A percentile compares a stretch with the other conserved stretches of the same genome.
Evolutionary conservation across 2,888 invertebrate species (phyloP).

Genomic region (Eremobia ochroleuca): DNA sequence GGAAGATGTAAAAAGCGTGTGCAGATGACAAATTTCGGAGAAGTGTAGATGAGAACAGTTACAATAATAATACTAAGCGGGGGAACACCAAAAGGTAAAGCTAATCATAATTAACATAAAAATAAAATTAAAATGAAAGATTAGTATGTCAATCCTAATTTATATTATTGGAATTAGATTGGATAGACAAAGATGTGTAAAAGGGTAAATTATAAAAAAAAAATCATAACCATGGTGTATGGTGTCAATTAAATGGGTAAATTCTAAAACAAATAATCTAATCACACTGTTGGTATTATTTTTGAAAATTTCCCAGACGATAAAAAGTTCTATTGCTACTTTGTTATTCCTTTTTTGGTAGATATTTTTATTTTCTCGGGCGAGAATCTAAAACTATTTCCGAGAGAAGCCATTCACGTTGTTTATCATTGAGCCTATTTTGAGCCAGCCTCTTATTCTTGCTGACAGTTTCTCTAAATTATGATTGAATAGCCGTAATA

Average conservation of each 20-base stretch:
- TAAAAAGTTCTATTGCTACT: not conserved
- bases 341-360: not conserved
- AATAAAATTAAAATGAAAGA: no score
- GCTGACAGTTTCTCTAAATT: conserved; percentile 40
- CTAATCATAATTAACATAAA: no score
- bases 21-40: not conserved
- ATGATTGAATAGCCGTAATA: conserved; percentile 48
- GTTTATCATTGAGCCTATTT: conserved; percentile 45
- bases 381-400: conserved; percentile 13
- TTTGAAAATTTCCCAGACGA: not conserved
- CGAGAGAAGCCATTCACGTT: conserved; percentile 6
- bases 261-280: not conserved
- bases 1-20: no score
- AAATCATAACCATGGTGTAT: no score
- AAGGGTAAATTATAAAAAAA: not conserved
- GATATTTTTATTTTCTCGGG: not conserved
- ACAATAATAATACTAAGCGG: no score
- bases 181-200: not conserved
- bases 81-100: not conserved
- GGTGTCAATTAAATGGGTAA: not conserved
- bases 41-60: no score
- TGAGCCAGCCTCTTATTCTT: conserved; percentile 19
- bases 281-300: not conserved
- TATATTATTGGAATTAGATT: not conserved
- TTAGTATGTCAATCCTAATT: not conserved